Evolutionary conservation across 2,113 vertebrate genomes (phyloP).

Genomic region (Petromus typicus): DNA sequence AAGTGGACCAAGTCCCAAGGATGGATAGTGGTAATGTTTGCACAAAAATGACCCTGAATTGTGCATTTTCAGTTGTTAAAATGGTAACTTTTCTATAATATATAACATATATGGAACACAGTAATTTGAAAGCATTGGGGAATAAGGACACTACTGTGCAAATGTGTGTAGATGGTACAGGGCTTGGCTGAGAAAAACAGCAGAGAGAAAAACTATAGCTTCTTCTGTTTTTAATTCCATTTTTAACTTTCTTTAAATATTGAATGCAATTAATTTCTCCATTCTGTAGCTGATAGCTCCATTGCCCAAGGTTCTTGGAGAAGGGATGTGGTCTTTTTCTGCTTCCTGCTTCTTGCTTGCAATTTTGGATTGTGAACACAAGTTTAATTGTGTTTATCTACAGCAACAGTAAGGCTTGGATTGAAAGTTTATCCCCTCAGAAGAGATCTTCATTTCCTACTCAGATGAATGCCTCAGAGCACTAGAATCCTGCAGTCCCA

Average conservation of each 20-base stretch:
- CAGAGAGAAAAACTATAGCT: background rate
- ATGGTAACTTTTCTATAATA: background rate
- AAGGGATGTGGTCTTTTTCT: background rate
- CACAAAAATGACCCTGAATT: background rate
- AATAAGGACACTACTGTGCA: accelerated
- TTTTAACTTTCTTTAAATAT: background rate
- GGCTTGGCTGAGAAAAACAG: background rate
- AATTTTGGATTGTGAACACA: background rate
- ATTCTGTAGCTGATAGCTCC: background rate
- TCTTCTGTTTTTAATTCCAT: background rate
- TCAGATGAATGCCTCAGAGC: background rate
- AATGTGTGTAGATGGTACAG: background rate
- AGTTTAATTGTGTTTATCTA: background rate
- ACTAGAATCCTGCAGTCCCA: background rate
- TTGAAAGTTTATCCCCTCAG: background rate
- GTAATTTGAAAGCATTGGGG: background rate
- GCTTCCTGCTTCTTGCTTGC: background rate
- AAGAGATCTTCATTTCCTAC: background rate
- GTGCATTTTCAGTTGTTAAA: background rate
- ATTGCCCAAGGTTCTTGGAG: background rate
- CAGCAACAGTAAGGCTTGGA: background rate
- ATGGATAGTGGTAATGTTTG: background rate
- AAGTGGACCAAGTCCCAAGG: background rate
- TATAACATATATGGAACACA: background rate
- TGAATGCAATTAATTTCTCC: background rate